These are phyloP conservation scores for Creontiades dilutus DNA, from an alignment of 2,888 invertebrate species.

Conservation along the genomic window DNA sequence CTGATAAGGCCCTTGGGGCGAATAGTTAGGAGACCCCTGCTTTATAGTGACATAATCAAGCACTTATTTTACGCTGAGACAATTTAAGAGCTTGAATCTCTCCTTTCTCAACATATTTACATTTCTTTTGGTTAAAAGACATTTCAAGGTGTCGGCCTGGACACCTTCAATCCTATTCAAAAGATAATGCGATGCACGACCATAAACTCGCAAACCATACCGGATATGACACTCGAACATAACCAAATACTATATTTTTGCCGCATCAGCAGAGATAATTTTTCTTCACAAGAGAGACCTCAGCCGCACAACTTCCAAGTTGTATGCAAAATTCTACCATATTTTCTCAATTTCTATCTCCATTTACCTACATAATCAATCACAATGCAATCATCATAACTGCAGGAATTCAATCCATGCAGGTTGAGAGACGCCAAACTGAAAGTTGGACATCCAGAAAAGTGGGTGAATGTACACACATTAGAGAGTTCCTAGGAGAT, in stretches of 20 bases:
- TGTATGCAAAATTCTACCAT: not conserved
- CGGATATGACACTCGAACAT: not conserved
- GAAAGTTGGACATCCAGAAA: too few species aligned
- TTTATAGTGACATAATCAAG: not conserved
- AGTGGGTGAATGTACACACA: too few species aligned
- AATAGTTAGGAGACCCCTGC: too few species aligned
- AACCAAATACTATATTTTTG: not conserved
- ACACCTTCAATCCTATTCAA: not conserved
- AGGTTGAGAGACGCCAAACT: too few species aligned
- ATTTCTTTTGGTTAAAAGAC: not conserved
- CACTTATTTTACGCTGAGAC: not conserved
- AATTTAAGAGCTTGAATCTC: not conserved
- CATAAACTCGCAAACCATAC: not conserved
- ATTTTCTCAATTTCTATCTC: too few species aligned
- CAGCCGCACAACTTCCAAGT: not conserved
- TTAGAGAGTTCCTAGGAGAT: too few species aligned
- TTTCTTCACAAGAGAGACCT: not conserved
- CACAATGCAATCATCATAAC: too few species aligned
- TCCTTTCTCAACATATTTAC: not conserved
- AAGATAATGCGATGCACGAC: not conserved
- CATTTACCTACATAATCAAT: too few species aligned
- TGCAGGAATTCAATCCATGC: too few species aligned
- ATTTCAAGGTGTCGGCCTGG: not conserved
- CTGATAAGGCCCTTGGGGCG: too few species aligned
- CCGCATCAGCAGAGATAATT: not conserved